These are phyloP conservation scores for Melanaphis sacchari DNA, from an alignment of 1,140 invertebrate species.

Conservation along the genomic window DNA sequence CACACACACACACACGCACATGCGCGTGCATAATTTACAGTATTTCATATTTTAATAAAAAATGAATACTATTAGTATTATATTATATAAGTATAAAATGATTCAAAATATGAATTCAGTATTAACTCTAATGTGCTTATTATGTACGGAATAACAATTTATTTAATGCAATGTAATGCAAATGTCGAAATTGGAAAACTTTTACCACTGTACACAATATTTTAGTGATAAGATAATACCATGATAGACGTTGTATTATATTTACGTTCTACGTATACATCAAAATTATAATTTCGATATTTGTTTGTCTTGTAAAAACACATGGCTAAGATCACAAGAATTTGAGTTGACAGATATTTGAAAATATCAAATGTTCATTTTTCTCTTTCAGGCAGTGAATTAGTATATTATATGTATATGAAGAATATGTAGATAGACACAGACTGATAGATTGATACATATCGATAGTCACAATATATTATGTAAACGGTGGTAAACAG, in stretches of 20 bases:
- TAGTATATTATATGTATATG: not conserved
- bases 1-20: no score
- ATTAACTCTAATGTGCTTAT: not conserved
- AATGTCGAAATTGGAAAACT: not conserved
- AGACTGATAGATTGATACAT: not conserved
- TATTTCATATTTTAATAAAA: no score
- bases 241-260: not conserved
- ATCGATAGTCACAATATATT: not conserved
- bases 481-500: not conserved
- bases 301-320: not conserved
- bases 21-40: no score
- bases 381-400: not conserved
- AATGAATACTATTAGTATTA: no score
- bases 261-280: not conserved
- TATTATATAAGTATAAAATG: no score
- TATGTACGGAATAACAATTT: not conserved
- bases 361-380: not conserved
- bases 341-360: not conserved
- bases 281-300: not conserved
- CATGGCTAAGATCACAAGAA: not conserved
- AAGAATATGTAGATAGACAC: not conserved
- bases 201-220: not conserved
- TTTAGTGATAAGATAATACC: not conserved
- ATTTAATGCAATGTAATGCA: not conserved
- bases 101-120: no score